Percentiles rank a stretch among this genome's conserved stretches.
phyloP scores from a whole-genome alignment of 1,140 invertebrate species.

The Delia radicum region DNA sequence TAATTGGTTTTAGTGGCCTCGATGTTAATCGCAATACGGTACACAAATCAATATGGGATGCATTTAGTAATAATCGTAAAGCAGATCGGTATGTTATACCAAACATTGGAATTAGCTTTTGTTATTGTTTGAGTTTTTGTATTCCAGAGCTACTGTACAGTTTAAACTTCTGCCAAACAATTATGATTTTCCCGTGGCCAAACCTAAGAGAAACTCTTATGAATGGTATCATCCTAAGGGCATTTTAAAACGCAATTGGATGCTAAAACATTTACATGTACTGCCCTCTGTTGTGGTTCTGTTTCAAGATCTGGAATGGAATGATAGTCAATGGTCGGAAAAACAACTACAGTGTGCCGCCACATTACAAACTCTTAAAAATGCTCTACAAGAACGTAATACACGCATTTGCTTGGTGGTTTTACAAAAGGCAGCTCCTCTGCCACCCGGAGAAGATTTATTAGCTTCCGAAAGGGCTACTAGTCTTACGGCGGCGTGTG shows the following conservation, averaged over 20 bases:
- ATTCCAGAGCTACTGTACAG: conserved; percentile 71
- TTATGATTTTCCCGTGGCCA: conserved; percentile 86
- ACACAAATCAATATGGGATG: conserved; percentile 90
- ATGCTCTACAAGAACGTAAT: conserved; percentile 67
- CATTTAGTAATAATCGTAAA: conserved; percentile 79
- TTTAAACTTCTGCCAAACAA: conserved; percentile 78
- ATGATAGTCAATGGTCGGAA: conserved; percentile 89
- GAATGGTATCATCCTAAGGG: conserved; percentile 97
- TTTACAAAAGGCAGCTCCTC: conserved; percentile 77
- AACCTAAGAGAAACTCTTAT: conserved; percentile 88
- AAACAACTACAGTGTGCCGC: conserved; percentile 91
- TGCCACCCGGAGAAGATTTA: conserved; percentile 81
- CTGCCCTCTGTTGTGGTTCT: conserved; percentile 91
- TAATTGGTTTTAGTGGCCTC: conserved; percentile 83
- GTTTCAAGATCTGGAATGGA: conserved; percentile 98
- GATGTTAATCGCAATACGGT: conserved; percentile 81
- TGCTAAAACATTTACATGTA: conserved; percentile 87
- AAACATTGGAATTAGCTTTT: not conserved
- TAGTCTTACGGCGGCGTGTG: conserved; percentile 85
- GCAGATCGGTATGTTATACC: conserved; percentile 59
- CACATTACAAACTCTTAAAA: conserved; percentile 80
- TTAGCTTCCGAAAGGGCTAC: conserved; percentile 85
- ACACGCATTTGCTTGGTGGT: conserved; percentile 88
- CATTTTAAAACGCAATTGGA: conserved; percentile 94
- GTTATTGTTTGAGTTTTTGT: not conserved